A percentile compares a stretch with the other conserved stretches of the same genome.
Evolutionary conservation across 2,797 vertebrate genomes (phyloP).

Genomic region (Tapirus indicus): DNA sequence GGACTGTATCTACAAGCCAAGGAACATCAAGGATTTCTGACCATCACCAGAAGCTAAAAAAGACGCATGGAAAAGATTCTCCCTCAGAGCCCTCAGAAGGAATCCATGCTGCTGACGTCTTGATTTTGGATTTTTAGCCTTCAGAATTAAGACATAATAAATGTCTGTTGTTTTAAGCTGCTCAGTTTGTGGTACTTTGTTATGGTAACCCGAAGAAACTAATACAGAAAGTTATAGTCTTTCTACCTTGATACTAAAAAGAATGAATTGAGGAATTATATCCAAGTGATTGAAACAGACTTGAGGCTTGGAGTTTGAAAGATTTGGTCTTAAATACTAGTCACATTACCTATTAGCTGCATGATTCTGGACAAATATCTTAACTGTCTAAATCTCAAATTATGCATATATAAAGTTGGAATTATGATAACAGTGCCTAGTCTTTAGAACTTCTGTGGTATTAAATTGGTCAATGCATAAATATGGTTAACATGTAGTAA

Average conservation of each 20-base stretch:
- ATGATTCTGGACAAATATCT: not conserved
- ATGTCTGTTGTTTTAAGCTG: not conserved
- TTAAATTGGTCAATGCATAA: not conserved
- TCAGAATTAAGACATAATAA: not conserved
- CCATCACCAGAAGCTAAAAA: not conserved
- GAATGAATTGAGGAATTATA: not conserved
- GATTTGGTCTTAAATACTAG: not conserved
- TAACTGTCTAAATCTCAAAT: not conserved
- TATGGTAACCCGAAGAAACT: not conserved
- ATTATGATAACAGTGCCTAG: not conserved
- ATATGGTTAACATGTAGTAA: not conserved
- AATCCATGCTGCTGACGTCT: too few species aligned
- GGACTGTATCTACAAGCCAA: not conserved
- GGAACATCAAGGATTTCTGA: not conserved
- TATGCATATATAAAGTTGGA: not conserved
- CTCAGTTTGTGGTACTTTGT: not conserved
- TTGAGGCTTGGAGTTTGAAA: not conserved
- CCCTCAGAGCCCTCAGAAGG: not conserved
- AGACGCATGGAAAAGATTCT: not conserved
- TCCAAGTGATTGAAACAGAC: not conserved
- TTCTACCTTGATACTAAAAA: not conserved
- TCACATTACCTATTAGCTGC: not conserved
- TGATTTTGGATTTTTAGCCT: not conserved
- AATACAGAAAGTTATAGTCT: not conserved
- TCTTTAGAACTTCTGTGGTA: not conserved